Evolutionary conservation across 2,113 vertebrate genomes (phyloP), one percentile per base, ranked within the genome.

Genomic region (Cervus canadensis): DNA sequence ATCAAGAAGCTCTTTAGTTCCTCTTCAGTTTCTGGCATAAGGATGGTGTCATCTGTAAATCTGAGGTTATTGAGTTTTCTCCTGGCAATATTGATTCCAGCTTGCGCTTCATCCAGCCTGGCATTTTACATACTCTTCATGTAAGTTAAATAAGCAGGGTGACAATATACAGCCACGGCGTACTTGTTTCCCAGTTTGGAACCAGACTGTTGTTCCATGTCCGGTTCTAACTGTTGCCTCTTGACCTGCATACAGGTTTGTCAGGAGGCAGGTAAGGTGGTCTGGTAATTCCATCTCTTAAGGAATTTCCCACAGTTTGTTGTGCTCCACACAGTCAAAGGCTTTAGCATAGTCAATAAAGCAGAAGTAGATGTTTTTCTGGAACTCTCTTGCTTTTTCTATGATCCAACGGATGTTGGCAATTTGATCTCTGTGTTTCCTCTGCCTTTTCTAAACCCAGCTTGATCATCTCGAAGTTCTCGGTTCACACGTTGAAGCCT

Each of bases 401-500:
- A 74, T 74, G 67, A 13, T 40, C 19, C 36, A 74, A 1, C 0
- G 0, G 19, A 74, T 74, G 67, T 40, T 74, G 36, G 21, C 36
- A 74, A 40, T 40, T 74, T 74, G 36, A 40, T 74, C 67, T 40
- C 10, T 74, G 67, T 74, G 67, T 74, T 40, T 25, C 36, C 67
- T 74, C 19, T 74, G n/a, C 36, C 21, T 40, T 74, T 74, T 74
- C 67, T 40, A 74, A 74, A 74, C 67, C 21, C 67, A 74, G n/a
- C 36, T 21, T 71, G 67, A 71, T 40, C 10, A 71, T 23, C n/a
- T 71, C 1, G n/a, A 71, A 71, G 67, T 74, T 74, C 5, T 74
- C 0, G 0, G 36, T 40, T 74, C 67, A 13, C 0, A 0, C 40
- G 36, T 40, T 74, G n/a, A 74, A 74, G 2, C 67, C 67, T 74